Percentiles rank a stretch among this genome's conserved stretches.
phyloP scores from a whole-genome alignment of 2,113 vertebrate genomes.

The Recurvirostra avosetta region DNA sequence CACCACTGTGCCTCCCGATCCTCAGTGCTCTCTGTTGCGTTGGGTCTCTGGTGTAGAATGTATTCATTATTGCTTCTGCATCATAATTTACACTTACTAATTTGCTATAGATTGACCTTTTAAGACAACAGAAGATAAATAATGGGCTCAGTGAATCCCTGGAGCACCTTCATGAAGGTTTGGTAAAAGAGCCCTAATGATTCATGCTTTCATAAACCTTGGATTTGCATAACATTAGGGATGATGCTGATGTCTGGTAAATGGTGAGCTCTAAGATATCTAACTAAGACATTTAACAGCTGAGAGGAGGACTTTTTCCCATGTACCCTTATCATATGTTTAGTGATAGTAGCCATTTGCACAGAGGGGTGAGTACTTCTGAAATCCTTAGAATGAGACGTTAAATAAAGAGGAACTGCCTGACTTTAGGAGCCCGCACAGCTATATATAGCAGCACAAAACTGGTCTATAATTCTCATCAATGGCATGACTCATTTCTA shows the following conservation, averaged over 20 bases:
- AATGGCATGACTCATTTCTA: conserved; percentile 43
- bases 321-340: neutral
- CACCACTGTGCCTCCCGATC: neutral
- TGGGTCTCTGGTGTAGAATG: neutral
- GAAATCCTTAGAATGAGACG: neutral
- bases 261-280: neutral
- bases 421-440: neutral
- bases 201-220: neutral
- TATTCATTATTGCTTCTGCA: neutral
- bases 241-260: neutral
- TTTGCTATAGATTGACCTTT: conserved; percentile 19
- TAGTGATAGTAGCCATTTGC: neutral
- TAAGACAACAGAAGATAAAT: conserved; percentile 18
- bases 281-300: neutral
- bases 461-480: conserved; percentile 38
- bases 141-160: neutral
- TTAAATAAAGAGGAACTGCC: neutral
- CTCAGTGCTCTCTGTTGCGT: neutral
- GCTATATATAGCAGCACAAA: conserved; percentile 14
- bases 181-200: neutral
- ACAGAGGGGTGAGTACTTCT: neutral
- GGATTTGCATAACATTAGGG: neutral
- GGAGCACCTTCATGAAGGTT: neutral
- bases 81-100: neutral
- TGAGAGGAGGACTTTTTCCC: neutral